phyloP scores from a whole-genome alignment of 1,140 invertebrate genomes.

The Drosophila rufa region DNA sequence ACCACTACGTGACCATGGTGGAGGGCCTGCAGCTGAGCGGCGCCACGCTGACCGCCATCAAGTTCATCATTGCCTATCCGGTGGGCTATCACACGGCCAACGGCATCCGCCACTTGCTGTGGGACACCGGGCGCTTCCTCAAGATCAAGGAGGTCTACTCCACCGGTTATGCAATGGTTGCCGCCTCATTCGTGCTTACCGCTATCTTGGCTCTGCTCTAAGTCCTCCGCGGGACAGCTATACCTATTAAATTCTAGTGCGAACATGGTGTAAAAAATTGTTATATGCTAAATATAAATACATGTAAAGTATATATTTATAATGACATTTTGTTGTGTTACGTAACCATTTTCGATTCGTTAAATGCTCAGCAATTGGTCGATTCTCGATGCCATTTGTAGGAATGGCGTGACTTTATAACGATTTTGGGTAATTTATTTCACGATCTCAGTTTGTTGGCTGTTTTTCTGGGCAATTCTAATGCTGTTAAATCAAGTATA shows the following conservation, averaged over 20 bases:
- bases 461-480: not conserved
- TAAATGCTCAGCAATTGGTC: not conserved
- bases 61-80: constrained; percentile 88
- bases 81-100: constrained; percentile 89
- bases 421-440: not conserved
- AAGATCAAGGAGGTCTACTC: constrained; percentile 90
- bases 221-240: constrained; percentile 1
- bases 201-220: constrained; percentile 78
- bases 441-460: not conserved
- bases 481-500: constrained; percentile 8
- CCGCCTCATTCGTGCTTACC: constrained; percentile 75
- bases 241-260: constrained; percentile 54
- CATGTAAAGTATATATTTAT: constrained; percentile 74
- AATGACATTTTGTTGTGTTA: constrained; percentile 50
- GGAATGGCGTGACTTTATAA: constrained; percentile 3
- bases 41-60: constrained; percentile 86
- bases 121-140: constrained; percentile 90
- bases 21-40: constrained; percentile 87
- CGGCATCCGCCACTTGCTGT: constrained; percentile 90
- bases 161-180: constrained; percentile 89
- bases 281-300: constrained; percentile 70
- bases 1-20: constrained; percentile 86
- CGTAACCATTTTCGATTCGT: constrained; percentile 35
- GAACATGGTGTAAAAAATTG: constrained; percentile 47
- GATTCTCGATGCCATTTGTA: not conserved